phyloP scores from a whole-genome alignment of 2,888 invertebrate species.

The Acrocera orbiculus region DNA sequence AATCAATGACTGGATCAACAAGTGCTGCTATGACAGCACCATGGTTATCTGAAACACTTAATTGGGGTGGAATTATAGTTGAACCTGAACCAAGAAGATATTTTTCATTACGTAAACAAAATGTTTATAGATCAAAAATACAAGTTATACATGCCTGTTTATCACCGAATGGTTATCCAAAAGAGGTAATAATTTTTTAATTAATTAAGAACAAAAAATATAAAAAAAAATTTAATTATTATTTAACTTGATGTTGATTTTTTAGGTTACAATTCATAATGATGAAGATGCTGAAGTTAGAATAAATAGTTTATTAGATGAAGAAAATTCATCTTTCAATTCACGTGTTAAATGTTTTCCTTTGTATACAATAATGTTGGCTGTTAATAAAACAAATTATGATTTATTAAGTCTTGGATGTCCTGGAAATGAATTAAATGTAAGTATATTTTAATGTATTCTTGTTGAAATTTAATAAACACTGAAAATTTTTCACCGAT shows the following conservation, averaged over 20 bases:
- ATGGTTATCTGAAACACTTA: constrained; percentile 50
- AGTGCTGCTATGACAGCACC: constrained; percentile 45
- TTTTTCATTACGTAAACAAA: constrained; percentile 43
- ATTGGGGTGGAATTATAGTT: constrained; percentile 58
- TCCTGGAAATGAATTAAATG: constrained; percentile 31
- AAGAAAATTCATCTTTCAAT: constrained; percentile 40
- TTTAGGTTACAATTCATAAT: constrained; percentile 33
- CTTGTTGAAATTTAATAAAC: too few relatives aligned
- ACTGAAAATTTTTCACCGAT: too few relatives aligned
- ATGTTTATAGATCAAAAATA: constrained; percentile 37
- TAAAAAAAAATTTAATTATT: neutral
- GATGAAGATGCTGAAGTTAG: constrained; percentile 34
- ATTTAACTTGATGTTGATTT: constrained; percentile 4
- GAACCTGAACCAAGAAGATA: constrained; percentile 65
- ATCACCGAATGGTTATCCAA: constrained; percentile 55
- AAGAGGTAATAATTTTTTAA: constrained; percentile 38
- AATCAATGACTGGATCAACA: constrained; percentile 41
- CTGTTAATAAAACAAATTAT: constrained; percentile 50
- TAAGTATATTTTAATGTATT: constrained; percentile 13
- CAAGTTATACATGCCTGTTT: constrained; percentile 61
- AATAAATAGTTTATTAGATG: constrained; percentile 35
- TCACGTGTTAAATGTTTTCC: constrained; percentile 73
- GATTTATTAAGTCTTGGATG: constrained; percentile 49
- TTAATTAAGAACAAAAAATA: neutral
- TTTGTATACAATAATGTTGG: constrained; percentile 60